These are phyloP conservation scores for Harlomillsia oculata DNA, from an alignment of 1,140 invertebrate genomes.

Conservation along the genomic window DNA sequence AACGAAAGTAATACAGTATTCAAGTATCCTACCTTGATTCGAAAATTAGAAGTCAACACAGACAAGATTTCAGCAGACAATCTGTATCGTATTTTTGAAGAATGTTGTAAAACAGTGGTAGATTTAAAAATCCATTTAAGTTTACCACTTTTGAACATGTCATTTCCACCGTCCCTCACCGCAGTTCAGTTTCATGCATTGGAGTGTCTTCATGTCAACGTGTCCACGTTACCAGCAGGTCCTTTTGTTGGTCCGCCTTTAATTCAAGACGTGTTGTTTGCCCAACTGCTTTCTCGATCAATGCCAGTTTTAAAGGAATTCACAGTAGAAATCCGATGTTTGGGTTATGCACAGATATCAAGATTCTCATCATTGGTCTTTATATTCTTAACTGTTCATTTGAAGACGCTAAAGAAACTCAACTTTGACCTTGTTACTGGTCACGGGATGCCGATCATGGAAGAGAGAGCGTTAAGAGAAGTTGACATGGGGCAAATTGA, in stretches of 20 bases:
- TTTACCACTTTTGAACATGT: neutral
- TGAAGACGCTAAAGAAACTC: constrained; percentile 1
- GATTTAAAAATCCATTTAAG: neutral
- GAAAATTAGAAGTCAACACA: constrained; percentile 4
- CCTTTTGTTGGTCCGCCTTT: constrained; percentile 4
- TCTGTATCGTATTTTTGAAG: constrained; percentile 12
- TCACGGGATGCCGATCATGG: constrained; percentile 22
- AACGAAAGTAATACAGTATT: neutral
- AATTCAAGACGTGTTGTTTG: constrained; percentile 11
- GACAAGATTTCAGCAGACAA: constrained; percentile 16
- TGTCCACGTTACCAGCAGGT: constrained; percentile 8
- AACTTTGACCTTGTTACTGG: constrained; percentile 28
- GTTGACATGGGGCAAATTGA: constrained; percentile 15
- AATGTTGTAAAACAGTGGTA: neutral
- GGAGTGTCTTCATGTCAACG: neutral
- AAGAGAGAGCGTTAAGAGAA: constrained; percentile 17
- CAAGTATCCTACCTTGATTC: constrained; percentile 10
- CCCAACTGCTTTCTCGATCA: neutral
- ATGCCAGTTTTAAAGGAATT: constrained; percentile 3
- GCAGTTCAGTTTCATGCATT: constrained; percentile 21
- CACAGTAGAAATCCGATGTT: constrained; percentile 15
- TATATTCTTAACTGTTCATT: constrained; percentile 11
- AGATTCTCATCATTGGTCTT: constrained; percentile 5
- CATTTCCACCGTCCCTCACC: constrained; percentile 1
- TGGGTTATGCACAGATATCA: constrained; percentile 13